These are phyloP conservation scores for Amyelois transitella DNA, from an alignment of 1,140 invertebrate genomes.

Conservation along the genomic window DNA sequence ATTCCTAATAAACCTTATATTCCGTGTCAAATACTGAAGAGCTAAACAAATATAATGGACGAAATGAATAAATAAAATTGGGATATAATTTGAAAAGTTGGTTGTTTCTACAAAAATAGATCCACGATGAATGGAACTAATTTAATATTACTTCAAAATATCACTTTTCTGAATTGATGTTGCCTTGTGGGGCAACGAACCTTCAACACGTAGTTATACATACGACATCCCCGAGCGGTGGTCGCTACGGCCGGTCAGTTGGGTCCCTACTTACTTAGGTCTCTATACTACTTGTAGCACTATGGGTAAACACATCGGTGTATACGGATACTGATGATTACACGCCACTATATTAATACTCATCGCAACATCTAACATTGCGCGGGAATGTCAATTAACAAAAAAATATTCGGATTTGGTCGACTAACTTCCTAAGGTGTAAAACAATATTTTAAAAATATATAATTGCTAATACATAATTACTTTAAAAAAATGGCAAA, in stretches of 20 bases:
- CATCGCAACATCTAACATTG: neutral
- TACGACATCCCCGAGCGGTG: neutral
- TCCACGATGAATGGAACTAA: conserved; percentile 24
- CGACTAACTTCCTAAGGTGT: no score
- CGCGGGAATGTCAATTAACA: neutral
- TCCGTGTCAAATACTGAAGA: conserved; percentile 21
- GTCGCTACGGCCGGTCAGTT: neutral
- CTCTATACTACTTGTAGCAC: neutral
- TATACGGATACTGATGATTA: neutral
- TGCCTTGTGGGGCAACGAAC: conserved; percentile 14
- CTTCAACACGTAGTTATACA: neutral
- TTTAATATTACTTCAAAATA: conserved; percentile 36
- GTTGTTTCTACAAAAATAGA: conserved; percentile 33
- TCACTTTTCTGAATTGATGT: conserved; percentile 34
- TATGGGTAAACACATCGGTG: neutral
- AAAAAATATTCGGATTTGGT: no score
- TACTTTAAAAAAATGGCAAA: neutral
- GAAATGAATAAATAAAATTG: conserved; percentile 12
- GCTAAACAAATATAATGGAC: conserved; percentile 10
- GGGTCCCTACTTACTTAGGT: neutral
- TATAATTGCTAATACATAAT: neutral
- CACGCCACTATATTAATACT: neutral
- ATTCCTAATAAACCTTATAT: conserved; percentile 36
- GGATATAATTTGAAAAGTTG: conserved; percentile 23
- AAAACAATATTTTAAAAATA: no score